These are phyloP conservation scores for Lonchura striata DNA, from an alignment of 2,113 vertebrate genomes.

Conservation along the genomic window DNA sequence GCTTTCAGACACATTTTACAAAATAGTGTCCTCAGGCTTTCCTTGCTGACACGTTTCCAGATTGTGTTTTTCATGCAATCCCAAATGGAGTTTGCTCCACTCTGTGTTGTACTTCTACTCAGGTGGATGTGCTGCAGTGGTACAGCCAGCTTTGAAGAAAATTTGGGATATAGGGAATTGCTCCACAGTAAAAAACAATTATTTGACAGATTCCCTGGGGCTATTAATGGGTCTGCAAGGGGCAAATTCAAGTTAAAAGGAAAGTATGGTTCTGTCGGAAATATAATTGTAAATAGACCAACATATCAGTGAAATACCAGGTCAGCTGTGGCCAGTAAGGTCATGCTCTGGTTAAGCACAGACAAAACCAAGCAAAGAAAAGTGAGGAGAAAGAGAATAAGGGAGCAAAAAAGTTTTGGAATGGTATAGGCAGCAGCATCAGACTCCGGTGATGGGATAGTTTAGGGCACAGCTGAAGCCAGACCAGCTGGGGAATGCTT, in stretches of 20 bases:
- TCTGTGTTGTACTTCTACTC: not conserved
- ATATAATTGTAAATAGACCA: not conserved
- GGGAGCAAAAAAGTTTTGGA: not conserved
- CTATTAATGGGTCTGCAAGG: not conserved
- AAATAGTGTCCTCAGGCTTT: not conserved
- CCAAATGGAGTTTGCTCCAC: not conserved
- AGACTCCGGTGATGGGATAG: not conserved
- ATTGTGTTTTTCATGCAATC: not conserved
- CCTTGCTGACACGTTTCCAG: not conserved
- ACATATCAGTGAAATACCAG: not conserved
- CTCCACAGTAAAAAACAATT: not conserved
- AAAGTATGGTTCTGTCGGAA: not conserved
- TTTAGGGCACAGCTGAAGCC: not conserved
- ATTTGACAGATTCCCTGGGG: not conserved
- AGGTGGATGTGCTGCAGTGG: not conserved
- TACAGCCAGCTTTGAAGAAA: not conserved
- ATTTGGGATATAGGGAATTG: not conserved
- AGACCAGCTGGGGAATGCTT: not conserved
- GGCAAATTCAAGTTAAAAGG: not conserved
- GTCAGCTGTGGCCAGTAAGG: not conserved
- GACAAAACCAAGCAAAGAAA: not conserved
- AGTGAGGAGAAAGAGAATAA: not conserved
- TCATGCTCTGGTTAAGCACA: not conserved
- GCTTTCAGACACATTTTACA: not conserved
- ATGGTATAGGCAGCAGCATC: not conserved